Percentiles rank a stretch among this genome's conserved stretches.
phyloP scores from a whole-genome alignment of 2,888 invertebrate genomes.

The Eremobia ochroleuca region DNA sequence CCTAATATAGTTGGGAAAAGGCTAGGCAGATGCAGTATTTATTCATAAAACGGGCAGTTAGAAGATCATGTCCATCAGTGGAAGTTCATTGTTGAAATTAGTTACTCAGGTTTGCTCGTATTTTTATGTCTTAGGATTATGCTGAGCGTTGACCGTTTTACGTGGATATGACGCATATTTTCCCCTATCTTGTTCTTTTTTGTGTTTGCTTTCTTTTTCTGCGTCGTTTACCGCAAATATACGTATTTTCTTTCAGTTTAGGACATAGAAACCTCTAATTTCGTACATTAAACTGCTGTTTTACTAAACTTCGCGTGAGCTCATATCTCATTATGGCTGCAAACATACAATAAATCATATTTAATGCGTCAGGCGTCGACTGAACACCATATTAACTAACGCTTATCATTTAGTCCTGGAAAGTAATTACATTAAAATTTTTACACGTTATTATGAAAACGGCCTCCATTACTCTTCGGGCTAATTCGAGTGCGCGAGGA shows the following conservation, averaged over 20 bases:
- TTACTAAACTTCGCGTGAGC: slow-evolving; percentile 54
- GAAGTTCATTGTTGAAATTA: too few relatives aligned
- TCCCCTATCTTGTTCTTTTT: too few relatives aligned
- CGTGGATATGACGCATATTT: too few relatives aligned
- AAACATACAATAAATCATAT: slow-evolving; percentile 66
- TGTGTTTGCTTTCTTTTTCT: too few relatives aligned
- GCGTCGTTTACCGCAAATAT: too few relatives aligned
- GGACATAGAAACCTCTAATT: not conserved
- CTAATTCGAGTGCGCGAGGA: slow-evolving; percentile 15
- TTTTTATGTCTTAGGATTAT: too few relatives aligned
- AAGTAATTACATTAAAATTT: slow-evolving; percentile 65
- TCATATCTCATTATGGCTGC: slow-evolving; percentile 54
- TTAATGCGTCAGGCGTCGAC: slow-evolving; percentile 56
- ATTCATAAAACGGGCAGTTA: too few relatives aligned
- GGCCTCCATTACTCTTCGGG: slow-evolving; percentile 44
- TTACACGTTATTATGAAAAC: slow-evolving; percentile 47
- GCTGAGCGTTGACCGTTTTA: too few relatives aligned
- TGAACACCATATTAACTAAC: slow-evolving; percentile 60
- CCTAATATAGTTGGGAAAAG: too few relatives aligned
- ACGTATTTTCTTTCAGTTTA: not conserved
- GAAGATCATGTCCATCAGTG: too few relatives aligned
- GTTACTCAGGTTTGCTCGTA: too few relatives aligned
- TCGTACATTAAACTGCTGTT: slow-evolving; percentile 8
- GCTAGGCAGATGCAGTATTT: too few relatives aligned
- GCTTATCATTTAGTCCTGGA: slow-evolving; percentile 58